Evolutionary conservation across 2,797 vertebrate genomes (phyloP).

Genomic region (Argyrosomus regius): DNA sequence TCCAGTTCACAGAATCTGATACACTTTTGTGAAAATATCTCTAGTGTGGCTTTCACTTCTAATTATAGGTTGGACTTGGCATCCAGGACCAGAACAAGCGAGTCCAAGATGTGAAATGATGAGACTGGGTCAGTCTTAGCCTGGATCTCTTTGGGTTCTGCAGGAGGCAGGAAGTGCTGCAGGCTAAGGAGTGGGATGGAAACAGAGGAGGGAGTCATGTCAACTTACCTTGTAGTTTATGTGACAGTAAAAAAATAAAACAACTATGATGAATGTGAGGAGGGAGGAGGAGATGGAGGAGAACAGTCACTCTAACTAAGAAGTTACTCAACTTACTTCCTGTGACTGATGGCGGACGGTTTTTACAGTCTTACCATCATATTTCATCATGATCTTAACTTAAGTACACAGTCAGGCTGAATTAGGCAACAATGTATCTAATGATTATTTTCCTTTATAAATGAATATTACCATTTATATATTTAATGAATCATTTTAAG

Average conservation of each 20-base stretch:
- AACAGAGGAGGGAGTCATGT: conserved; percentile 31
- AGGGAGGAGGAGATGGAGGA: conserved; percentile 16
- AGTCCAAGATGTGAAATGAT: conserved; percentile 49
- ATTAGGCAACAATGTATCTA: not conserved
- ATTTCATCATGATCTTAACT: conserved; percentile 25
- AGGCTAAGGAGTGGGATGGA: conserved; percentile 52
- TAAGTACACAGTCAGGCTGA: not conserved
- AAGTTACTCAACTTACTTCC: conserved; percentile 46
- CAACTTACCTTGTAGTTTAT: conserved; percentile 48
- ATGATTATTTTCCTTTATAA: not conserved
- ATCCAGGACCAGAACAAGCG: conserved; percentile 23
- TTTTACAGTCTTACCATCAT: conserved; percentile 8
- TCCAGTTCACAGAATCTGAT: conserved; percentile 41
- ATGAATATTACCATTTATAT: not conserved
- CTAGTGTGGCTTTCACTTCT: conserved; percentile 58
- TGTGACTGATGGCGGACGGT: conserved; percentile 20
- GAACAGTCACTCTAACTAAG: conserved; percentile 15
- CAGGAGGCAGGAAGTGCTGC: conserved; percentile 53
- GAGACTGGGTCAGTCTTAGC: conserved; percentile 33
- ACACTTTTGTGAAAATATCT: conserved; percentile 41
- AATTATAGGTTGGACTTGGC: conserved; percentile 58
- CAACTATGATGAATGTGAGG: conserved; percentile 25
- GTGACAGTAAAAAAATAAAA: conserved; percentile 37
- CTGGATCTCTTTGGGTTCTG: conserved; percentile 20
- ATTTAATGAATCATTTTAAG: not conserved